Base-by-base conservation (phyloP, 2,888 invertebrate genomes). In the Pristionchus mayeri region DNA sequence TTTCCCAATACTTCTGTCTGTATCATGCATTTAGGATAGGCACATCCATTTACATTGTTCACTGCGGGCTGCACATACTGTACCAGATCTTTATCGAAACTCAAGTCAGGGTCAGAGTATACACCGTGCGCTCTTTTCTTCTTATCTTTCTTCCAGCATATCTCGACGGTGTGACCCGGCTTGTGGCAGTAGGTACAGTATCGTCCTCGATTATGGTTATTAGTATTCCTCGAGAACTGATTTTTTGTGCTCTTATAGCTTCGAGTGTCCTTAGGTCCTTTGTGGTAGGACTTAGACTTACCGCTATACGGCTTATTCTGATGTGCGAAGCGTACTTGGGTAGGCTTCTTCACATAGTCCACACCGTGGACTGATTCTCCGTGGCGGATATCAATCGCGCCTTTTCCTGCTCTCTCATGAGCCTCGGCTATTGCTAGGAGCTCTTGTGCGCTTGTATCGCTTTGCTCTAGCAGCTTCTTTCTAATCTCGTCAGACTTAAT, bases 321-420 rank as follows among this genome's bases (percentile, higher is more conserved):
- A n/a, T n/a, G 2, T 50, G 50, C 50, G 50, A 50, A 50, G 50
- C 50, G 50, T 4, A 50, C 50, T 50, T 50, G 50, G 4, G 50
- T 3, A 16, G 2, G 50, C 4, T 4, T 2, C 50, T 50, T 50
- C 50, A 4, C 4, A 4, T 50, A 16, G 50, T 50, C 4, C 50
- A 50, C 50, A 16, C 50, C 50, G 50, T 50, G 50, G 50, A 50
- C 50, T 50, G 50, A 50, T 18, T 50, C 50, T 52, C 75, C 75
- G 27, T 76, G 50, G n/a, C 76, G 44, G 2, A 76, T 18, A 24
- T 48, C 76, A 21, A 21, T 7, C 16, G 44, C 82, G 21, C 67
- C 83, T 44, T 30, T 50, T 16, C 30, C 52, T 34, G 50, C 71
- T n/a, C 67, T 21, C 34, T 67, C 83, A 3, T 83, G 52, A 9